phyloP scores from a whole-genome alignment of 35 echinoderm and acorn worm genomes.

The Strongylocentrotus purpuratus region DNA sequence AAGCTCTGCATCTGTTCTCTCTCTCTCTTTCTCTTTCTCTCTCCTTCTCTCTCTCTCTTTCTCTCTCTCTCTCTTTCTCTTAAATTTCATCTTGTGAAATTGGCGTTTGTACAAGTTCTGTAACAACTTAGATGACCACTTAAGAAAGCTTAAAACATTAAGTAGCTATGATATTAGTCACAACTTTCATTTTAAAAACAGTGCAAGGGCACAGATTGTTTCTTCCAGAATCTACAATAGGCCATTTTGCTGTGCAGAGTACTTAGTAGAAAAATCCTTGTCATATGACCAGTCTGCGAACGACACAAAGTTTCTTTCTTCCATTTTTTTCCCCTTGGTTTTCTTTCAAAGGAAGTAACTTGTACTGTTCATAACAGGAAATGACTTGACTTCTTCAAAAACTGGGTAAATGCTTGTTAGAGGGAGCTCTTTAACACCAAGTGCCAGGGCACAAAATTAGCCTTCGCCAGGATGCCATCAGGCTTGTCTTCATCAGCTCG shows the following conservation, averaged over 20 bases:
- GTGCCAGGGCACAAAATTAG: not conserved
- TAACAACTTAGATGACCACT: too few relatives aligned
- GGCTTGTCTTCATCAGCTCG: too few relatives aligned
- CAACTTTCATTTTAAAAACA: not conserved
- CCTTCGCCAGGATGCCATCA: not conserved
- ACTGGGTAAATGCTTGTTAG: not conserved
- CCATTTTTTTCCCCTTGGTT: not conserved
- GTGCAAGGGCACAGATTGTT: not conserved
- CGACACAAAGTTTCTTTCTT: not conserved
- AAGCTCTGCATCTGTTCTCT: too few relatives aligned
- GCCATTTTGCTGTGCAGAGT: not conserved
- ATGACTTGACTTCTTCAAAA: constrained; percentile 31
- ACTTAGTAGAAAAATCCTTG: not conserved
- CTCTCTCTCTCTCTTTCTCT: not conserved
- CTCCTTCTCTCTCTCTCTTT: too few relatives aligned
- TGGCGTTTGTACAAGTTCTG: too few relatives aligned
- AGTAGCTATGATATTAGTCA: not conserved
- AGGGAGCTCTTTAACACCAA: not conserved
- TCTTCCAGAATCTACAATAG: not conserved
- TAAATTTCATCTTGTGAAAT: not conserved
- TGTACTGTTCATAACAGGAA: constrained; percentile 26
- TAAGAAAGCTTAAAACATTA: not conserved
- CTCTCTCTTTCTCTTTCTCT: not conserved
- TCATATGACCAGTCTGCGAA: not conserved
- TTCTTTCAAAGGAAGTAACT: constrained; percentile 22